Evolutionary conservation across 1,140 invertebrate species (phyloP), one percentile per base, ranked within the genome.

Genomic region (Drosophila erecta): DNA sequence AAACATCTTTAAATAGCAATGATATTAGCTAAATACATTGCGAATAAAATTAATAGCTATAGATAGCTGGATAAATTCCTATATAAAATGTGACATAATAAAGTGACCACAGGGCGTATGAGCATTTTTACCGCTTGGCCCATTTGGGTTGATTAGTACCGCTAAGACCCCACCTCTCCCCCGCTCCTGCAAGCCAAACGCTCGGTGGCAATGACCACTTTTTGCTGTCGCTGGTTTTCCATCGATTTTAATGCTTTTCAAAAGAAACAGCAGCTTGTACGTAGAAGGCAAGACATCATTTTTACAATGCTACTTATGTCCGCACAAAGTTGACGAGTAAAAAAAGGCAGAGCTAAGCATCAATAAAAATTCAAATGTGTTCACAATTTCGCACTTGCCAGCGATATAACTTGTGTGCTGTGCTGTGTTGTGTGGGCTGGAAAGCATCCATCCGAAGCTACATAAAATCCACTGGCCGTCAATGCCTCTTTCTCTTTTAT

Each of bases 231-330:
- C 43, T 76, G 57, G 49, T 69, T 78, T 79, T 74, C 37, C 84
- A 87, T 87, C 84, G 84, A 87, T 87, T 87, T 85, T 78, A 77
- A 84, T 89, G 84, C 67, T 84, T 81, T 81, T 58, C 27, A 60
- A 65, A 60, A 81, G 53, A 74, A 61, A 70, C 56, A 74, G 33
- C 44, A 66, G 81, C 77, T 64, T 87, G 84, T 87, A 79, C 83
- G 78, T 86, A 89, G 85, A 89, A 90, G 84, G 84, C 84, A 89
- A 89, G 79, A 89, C 84, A 89, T 89, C 84, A 89, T 89, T 89
- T 79, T 57, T 89, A 89, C 84, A 84, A 80, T 80, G 79, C 84
- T 84, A 84, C 80, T 90, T 89, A 84, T 89, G 79, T 89, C 65
- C 60, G 80, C 57, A 62, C 66, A 59, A 37, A 43, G 27, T 56